phyloP scores from a whole-genome alignment of 1,140 invertebrate genomes.

The Tribolium castaneum region DNA sequence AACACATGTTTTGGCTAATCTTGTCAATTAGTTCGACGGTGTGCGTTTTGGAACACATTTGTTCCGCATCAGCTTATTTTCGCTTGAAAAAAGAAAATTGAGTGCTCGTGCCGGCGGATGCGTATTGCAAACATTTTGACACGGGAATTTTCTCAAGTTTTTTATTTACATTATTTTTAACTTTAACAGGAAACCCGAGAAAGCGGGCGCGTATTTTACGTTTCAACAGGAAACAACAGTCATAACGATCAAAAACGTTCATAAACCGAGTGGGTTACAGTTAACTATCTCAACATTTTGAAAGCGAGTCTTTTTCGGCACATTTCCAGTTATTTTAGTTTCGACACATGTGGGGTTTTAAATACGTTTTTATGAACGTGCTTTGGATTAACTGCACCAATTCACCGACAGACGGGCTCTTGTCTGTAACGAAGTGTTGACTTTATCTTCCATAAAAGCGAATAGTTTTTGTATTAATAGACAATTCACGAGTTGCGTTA shows the following conservation, averaged over 20 bases:
- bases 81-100: conserved; percentile 5
- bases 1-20: background rate
- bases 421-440: conserved; percentile 33
- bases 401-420: conserved; percentile 31
- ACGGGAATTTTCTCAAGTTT: conserved; percentile 13
- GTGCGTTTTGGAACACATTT: background rate
- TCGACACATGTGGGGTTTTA: conserved; percentile 37
- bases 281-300: conserved; percentile 37
- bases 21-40: background rate
- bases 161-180: conserved; percentile 28
- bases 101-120: conserved; percentile 12
- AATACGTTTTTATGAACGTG: conserved; percentile 40
- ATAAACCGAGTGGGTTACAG: conserved; percentile 31
- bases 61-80: conserved; percentile 16
- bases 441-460: conserved; percentile 40
- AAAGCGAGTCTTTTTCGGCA: conserved; percentile 21
- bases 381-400: conserved; percentile 34
- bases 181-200: conserved; percentile 36
- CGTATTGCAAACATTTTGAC: conserved; percentile 9
- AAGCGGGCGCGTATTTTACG: conserved; percentile 30
- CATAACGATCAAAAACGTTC: conserved; percentile 44
- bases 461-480: conserved; percentile 29
- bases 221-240: conserved; percentile 44
- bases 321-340: conserved; percentile 42
- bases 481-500: conserved; percentile 15